Percentiles rank a stretch among this genome's conserved stretches.
These are phyloP conservation scores for Araneus ventricosus DNA, from an alignment of 1,140 invertebrate species.

Conservation along the genomic window DNA sequence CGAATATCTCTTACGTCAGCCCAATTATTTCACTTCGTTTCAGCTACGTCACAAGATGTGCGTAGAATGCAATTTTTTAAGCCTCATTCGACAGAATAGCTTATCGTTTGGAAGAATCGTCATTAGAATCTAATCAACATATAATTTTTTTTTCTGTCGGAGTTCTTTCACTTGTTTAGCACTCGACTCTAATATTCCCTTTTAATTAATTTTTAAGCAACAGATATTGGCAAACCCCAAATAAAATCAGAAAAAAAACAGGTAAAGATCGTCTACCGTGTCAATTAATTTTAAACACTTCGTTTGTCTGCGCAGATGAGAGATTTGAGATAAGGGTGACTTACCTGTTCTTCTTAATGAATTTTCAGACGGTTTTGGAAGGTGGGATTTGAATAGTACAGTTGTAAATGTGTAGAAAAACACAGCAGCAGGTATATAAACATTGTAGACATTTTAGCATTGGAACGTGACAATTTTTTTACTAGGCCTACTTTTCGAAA, in stretches of 20 bases:
- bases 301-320: constrained; percentile 66
- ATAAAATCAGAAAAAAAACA: background rate
- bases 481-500: constrained; percentile 70
- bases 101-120: constrained; percentile 53
- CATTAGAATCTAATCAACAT: constrained; percentile 66
- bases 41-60: constrained; percentile 70
- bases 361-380: background rate
- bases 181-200: background rate
- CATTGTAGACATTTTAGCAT: constrained; percentile 62
- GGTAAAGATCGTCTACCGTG: background rate
- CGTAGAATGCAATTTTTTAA: constrained; percentile 75
- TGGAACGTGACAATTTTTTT: constrained; percentile 66
- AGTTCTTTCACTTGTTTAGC: background rate
- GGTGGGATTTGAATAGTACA: background rate
- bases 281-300: constrained; percentile 66
- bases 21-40: constrained; percentile 74
- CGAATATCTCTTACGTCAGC: constrained; percentile 70
- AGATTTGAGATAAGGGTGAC: constrained; percentile 41
- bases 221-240: background rate
- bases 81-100: constrained; percentile 72
- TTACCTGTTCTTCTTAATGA: background rate
- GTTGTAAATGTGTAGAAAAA: background rate
- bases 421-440: constrained; percentile 47
- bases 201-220: background rate
- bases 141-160: background rate